phyloP scores from a whole-genome alignment of 64 coral and sea anemone species.

The Catalaphyllia jardinei region DNA sequence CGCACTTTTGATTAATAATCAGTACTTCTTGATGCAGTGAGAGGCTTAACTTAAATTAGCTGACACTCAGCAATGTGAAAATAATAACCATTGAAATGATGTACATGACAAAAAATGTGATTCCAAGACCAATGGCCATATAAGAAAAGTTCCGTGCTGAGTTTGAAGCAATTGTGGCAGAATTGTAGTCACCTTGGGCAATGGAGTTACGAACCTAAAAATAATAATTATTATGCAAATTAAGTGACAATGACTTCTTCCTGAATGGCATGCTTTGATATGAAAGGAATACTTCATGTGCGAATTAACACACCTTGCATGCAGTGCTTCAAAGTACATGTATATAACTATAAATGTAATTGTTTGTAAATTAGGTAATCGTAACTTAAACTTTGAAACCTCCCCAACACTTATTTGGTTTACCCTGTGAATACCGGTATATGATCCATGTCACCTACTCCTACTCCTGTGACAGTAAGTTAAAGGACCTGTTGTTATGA shows the following conservation, averaged over 20 bases:
- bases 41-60: not conserved
- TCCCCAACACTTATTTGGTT: no score
- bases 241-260: not conserved
- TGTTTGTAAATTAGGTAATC: no score
- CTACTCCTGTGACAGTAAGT: no score
- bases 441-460: no score
- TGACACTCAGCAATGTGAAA: not conserved
- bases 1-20: not conserved
- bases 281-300: no score
- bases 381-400: no score
- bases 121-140: constrained; percentile 56
- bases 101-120: constrained; percentile 48
- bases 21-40: not conserved
- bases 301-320: no score
- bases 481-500: no score
- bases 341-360: no score
- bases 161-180: constrained; percentile 65
- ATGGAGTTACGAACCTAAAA: constrained; percentile 58
- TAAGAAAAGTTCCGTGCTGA: constrained; percentile 57
- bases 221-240: not conserved
- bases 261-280: not conserved
- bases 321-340: no score
- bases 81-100: constrained; percentile 4
- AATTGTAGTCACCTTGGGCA: constrained; percentile 52
- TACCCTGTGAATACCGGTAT: no score